These are phyloP conservation scores for Chromoteleia sp. DNA, from an alignment of 2,888 invertebrate genomes.

Conservation along the genomic window DNA sequence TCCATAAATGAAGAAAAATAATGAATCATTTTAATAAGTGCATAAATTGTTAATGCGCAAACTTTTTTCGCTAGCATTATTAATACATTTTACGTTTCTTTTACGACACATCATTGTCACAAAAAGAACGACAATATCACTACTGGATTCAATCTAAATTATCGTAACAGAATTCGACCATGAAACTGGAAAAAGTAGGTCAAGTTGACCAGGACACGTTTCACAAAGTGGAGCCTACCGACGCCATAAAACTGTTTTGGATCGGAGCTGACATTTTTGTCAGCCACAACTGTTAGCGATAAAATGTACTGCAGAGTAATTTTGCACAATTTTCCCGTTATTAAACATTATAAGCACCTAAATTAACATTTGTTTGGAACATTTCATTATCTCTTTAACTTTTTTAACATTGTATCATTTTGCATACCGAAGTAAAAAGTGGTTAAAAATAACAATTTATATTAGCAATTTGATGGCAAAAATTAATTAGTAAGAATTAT, in stretches of 20 bases:
- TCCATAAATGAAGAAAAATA: no score
- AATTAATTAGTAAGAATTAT: no score
- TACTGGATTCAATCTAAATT: slow-evolving; percentile 52
- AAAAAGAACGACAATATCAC: slow-evolving; percentile 35
- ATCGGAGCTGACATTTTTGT: slow-evolving; percentile 48
- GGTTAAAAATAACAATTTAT: no score
- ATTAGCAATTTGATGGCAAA: no score
- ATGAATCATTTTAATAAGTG: slow-evolving; percentile 1
- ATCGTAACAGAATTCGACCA: slow-evolving; percentile 66
- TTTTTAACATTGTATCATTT: no score
- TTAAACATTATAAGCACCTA: background rate
- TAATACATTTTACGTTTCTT: slow-evolving; percentile 26
- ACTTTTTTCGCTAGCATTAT: slow-evolving; percentile 15
- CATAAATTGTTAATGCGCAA: slow-evolving; percentile 5
- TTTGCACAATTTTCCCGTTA: background rate
- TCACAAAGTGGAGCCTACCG: slow-evolving; percentile 53
- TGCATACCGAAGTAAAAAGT: no score
- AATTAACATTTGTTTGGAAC: no score
- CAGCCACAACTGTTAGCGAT: slow-evolving; percentile 1
- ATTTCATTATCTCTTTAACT: no score
- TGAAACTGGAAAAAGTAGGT: slow-evolving; percentile 68
- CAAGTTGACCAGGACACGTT: slow-evolving; percentile 69
- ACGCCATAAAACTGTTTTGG: slow-evolving; percentile 57
- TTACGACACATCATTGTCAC: slow-evolving; percentile 26
- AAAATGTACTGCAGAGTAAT: background rate